Conservation (phyloP, 2,797 vertebrate genomes). For the Lepidocolaptes lacrymiger region DNA sequence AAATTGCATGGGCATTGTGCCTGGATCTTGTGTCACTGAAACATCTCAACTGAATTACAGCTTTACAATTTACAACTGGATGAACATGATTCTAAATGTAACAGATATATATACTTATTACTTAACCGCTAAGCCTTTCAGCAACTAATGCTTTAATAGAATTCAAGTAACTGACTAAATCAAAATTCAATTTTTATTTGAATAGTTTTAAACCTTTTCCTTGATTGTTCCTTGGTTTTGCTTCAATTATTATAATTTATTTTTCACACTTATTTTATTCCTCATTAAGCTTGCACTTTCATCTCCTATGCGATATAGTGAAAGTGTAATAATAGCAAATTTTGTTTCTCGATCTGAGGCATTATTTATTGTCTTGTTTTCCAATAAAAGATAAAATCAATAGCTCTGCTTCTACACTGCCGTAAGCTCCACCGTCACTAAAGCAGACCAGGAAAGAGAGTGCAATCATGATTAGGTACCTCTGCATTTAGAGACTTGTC, state of each 20-base stretch:
- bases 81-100: neutral
- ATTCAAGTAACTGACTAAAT: neutral
- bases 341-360: neutral
- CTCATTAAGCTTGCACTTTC: neutral
- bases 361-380: neutral
- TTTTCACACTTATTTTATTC: neutral
- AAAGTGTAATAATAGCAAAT: neutral
- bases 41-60: neutral
- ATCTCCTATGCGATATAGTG: accelerated
- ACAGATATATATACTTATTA: neutral
- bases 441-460: neutral
- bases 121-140: neutral
- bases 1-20: neutral
- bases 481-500: neutral
- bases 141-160: neutral
- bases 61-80: neutral
- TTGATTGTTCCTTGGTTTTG: neutral
- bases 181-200: neutral
- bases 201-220: neutral
- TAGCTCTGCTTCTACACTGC: neutral
- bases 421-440: neutral
- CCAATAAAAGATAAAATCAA: neutral
- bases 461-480: accelerated
- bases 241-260: neutral
- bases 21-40: neutral